Conservation (phyloP, 2,888 invertebrate species). For the Chloromyia formosa region DNA sequence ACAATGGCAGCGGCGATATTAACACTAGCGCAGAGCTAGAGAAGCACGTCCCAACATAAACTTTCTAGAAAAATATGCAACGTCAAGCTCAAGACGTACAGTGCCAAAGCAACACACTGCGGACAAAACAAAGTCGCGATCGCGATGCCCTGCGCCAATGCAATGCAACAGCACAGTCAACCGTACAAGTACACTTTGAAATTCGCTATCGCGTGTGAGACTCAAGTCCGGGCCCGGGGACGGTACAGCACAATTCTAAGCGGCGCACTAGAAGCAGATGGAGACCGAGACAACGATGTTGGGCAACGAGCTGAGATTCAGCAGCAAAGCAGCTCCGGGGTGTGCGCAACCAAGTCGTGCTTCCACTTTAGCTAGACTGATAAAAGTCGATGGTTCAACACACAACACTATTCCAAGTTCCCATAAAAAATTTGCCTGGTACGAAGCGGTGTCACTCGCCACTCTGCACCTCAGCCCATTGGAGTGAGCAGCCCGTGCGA, state of each 20-base stretch:
- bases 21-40: background rate
- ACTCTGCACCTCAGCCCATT: background rate
- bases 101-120: background rate
- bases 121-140: constrained; percentile 2
- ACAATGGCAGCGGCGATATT: background rate
- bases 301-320: background rate
- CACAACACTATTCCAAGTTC: background rate
- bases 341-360: background rate
- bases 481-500: background rate
- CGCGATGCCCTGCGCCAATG: constrained; percentile 3
- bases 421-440: background rate
- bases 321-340: background rate
- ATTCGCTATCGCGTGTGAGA: background rate
- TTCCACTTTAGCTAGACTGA: background rate
- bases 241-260: constrained; percentile 10
- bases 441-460: background rate
- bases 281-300: no score
- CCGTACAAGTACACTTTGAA: background rate
- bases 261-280: background rate
- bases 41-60: constrained; percentile 1
- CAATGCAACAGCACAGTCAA: background rate
- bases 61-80: constrained; percentile 10
- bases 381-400: background rate
- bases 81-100: background rate
- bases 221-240: background rate